Percentiles rank a stretch among this genome's conserved stretches.
Conservation (phyloP, 2,797 vertebrate species). For the Microcaecilia unicolor region DNA sequence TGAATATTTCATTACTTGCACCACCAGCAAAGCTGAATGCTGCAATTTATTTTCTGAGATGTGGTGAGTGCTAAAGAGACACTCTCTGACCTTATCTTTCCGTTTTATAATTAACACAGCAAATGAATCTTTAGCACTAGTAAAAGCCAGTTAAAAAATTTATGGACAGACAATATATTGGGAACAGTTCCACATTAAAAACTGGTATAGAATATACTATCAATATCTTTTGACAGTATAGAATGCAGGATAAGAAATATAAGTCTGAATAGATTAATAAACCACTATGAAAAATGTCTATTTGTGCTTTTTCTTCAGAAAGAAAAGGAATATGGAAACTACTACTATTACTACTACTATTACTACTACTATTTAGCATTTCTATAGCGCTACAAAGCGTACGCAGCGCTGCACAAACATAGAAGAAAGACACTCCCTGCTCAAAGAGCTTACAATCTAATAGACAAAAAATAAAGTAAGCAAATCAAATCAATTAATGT, state of each 20-base stretch:
- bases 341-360: too few species aligned
- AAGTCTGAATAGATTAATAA: too few species aligned
- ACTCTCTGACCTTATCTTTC: slow-evolving; percentile 23
- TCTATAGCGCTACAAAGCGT: too few species aligned
- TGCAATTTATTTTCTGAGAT: slow-evolving; percentile 34
- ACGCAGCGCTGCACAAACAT: too few species aligned
- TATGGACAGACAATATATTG: slow-evolving; percentile 11
- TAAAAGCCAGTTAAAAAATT: slow-evolving; percentile 30
- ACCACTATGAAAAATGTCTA: too few species aligned
- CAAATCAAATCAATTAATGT: too few species aligned
- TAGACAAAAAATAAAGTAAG: too few species aligned
- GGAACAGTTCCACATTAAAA: slow-evolving; percentile 23
- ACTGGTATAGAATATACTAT: slow-evolving; percentile 6
- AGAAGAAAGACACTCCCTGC: too few species aligned
- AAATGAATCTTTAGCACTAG: slow-evolving; percentile 27
- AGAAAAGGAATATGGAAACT: too few species aligned
- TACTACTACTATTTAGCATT: too few species aligned
- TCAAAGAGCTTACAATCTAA: too few species aligned
- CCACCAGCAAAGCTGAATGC: slow-evolving; percentile 29
- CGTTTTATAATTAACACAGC: slow-evolving; percentile 25
- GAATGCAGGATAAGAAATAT: background rate
- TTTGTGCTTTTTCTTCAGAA: too few species aligned
- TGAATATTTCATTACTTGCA: slow-evolving; percentile 44
- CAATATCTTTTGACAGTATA: background rate
- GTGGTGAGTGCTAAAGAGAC: slow-evolving; percentile 20